A percentile compares a stretch with the other conserved stretches of the same genome.
Evolutionary conservation across 2,888 invertebrate species (phyloP).

Genomic region (Alloplasta piceator): DNA sequence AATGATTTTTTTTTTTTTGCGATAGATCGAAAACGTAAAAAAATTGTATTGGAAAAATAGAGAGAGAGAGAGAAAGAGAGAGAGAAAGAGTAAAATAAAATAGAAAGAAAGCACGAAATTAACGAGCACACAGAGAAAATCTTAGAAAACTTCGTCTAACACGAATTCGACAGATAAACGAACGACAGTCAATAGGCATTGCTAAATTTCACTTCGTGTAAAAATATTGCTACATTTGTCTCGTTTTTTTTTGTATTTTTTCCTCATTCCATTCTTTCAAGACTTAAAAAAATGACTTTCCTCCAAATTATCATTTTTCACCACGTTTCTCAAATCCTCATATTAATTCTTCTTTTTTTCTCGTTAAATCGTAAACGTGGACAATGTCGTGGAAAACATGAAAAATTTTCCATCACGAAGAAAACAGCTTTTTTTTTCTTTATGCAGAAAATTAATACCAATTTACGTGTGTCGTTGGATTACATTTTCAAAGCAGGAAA

Average conservation of each 20-base stretch:
- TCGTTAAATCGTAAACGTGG: too few species aligned
- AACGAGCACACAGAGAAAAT: slow-evolving; percentile 42
- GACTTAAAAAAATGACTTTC: slow-evolving; percentile 63
- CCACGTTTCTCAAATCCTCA: slow-evolving; percentile 40
- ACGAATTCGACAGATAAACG: slow-evolving; percentile 61
- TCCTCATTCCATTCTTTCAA: slow-evolving; percentile 47
- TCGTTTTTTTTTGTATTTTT: slow-evolving; percentile 58
- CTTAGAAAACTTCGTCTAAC: slow-evolving; percentile 42
- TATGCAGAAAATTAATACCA: slow-evolving; percentile 23
- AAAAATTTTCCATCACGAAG: too few species aligned
- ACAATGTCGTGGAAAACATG: slow-evolving; percentile 58
- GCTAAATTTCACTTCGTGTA: slow-evolving; percentile 77
- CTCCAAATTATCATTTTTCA: slow-evolving; percentile 57
- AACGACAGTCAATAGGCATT: slow-evolving; percentile 72
- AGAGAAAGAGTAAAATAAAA: slow-evolving; percentile 58
- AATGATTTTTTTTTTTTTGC: slow-evolving; percentile 58
- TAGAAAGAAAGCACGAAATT: slow-evolving; percentile 38
- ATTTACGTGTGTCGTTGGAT: slow-evolving; percentile 48
- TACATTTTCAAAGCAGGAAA: slow-evolving; percentile 60
- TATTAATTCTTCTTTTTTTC: slow-evolving; percentile 56
- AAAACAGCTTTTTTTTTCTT: too few species aligned
- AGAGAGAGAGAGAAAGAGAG: slow-evolving; percentile 60
- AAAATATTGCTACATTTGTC: slow-evolving; percentile 79
- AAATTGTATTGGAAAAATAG: slow-evolving; percentile 59
- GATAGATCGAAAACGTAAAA: slow-evolving; percentile 62